Evolutionary conservation across 2,797 vertebrate genomes (phyloP), one percentile per base, ranked within the genome.

Genomic region (Capromys pilorides): DNA sequence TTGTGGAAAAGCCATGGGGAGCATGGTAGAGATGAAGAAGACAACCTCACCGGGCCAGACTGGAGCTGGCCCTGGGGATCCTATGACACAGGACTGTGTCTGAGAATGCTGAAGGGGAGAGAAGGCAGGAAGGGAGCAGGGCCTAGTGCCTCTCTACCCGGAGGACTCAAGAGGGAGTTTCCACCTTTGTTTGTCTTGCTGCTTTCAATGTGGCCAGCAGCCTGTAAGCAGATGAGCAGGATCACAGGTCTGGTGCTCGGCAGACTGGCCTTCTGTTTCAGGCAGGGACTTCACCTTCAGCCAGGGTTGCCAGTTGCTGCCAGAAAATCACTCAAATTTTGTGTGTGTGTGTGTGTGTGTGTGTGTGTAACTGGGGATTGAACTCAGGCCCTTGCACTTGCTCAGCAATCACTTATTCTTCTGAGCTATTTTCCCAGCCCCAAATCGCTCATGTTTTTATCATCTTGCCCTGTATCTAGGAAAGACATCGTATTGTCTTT

Each of bases 41-140:
- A 12, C 31, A 45, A 11, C 10, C 57, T 49, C 7, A 1, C 21
- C 0, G 8, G 5, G 1, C 2, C 26, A 6, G n/a, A 9, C 24
- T 16, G n/a, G 64, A 86, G 36, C 14, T 9, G 22, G 86, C 4
- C 4, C 28, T 28, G 69, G 36, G 51, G 22, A 10, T 21, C 13
- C 6, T 18, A 49, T 33, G 13, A 2, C 62, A 54, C 75, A 2
- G 0, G 36, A 7, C 24, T 4, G n/a, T 24, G 61, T 78, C 18
- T 45, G 22, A 69, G 9, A 19, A 26, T 26, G 18, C 12, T 4
- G n/a, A 10, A 28, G 41, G 26, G 28, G 6, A 54, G 14, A 62
- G 36, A 51, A 71, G 62, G 67, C 22, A 36, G 19, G 14, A 28
- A 36, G 36, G 12, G 19, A 22, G 62, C 45, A 66, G 33, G 51